phyloP scores from a whole-genome alignment of 1,140 invertebrate species.

The Leptoteleia sp. region DNA sequence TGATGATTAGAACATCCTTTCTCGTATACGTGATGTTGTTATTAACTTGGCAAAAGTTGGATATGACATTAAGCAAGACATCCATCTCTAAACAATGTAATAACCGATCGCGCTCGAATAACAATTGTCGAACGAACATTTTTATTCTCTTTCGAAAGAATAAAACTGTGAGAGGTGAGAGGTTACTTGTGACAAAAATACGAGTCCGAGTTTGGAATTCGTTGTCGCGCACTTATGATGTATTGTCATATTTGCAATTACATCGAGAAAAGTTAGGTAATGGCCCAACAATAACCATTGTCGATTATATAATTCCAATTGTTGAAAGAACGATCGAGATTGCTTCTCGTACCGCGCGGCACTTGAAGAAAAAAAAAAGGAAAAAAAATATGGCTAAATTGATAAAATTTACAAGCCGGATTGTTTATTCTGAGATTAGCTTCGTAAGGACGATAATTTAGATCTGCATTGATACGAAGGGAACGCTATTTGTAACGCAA shows the following conservation, averaged over 20 bases:
- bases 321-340: conserved; percentile 48
- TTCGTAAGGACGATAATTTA: conserved; percentile 52
- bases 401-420: conserved; percentile 53
- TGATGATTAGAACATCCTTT: no score
- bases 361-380: conserved; percentile 16
- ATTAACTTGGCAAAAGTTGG: no score
- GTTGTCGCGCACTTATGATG: conserved; percentile 41
- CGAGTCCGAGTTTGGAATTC: conserved; percentile 39
- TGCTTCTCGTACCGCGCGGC: neutral
- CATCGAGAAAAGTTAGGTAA: conserved; percentile 55
- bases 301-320: conserved; percentile 53
- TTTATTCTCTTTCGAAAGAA: neutral
- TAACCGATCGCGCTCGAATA: conserved; percentile 19
- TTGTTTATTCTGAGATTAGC: conserved; percentile 45
- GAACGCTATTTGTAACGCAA: conserved; percentile 42
- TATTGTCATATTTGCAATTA: conserved; percentile 50
- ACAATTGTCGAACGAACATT: conserved; percentile 5
- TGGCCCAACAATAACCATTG: conserved; percentile 44
- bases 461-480: conserved; percentile 35
- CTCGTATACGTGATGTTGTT: no score
- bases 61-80: conserved; percentile 10
- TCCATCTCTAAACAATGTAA: conserved; percentile 23
- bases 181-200: conserved; percentile 40
- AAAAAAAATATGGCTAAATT: no score
- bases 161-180: conserved; percentile 40